Evolutionary conservation across 2,888 invertebrate genomes (phyloP).

Genomic region (Gymnoscelis rufifasciata): DNA sequence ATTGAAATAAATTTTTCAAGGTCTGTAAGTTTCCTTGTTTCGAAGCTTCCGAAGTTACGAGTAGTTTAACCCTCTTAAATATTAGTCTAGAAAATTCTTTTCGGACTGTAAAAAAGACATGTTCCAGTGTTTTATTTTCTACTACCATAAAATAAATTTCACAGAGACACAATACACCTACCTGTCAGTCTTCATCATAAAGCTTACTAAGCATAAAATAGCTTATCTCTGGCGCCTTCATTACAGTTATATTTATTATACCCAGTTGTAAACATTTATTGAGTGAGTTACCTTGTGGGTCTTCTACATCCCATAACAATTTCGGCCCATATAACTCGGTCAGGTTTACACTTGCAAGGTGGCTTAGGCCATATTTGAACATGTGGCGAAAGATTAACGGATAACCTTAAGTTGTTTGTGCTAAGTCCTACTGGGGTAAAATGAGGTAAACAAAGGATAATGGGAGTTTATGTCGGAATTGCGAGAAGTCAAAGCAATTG

Average conservation of each 20-base stretch:
- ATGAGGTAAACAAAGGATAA: conserved; percentile 53
- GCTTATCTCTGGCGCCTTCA: conserved; percentile 24
- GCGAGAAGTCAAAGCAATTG: too few relatives aligned
- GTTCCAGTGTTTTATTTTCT: too few relatives aligned
- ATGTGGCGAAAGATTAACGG: conserved; percentile 33
- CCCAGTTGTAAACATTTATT: conserved; percentile 49
- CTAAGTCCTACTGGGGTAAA: conserved; percentile 34
- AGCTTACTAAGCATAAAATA: conserved; percentile 30
- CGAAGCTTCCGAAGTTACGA: too few relatives aligned
- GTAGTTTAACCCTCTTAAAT: too few relatives aligned
- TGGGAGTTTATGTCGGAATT: conserved; percentile 21
- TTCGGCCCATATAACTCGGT: conserved; percentile 19
- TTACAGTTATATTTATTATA: conserved; percentile 48
- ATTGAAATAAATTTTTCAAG: too few relatives aligned
- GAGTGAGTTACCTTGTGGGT: conserved; percentile 40
- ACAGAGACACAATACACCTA: conserved; percentile 9
- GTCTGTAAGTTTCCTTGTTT: too few relatives aligned
- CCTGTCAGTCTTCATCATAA: conserved; percentile 11
- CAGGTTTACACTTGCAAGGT: conserved; percentile 39
- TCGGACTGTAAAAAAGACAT: too few relatives aligned
- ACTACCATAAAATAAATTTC: too few relatives aligned
- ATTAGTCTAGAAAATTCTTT: too few relatives aligned
- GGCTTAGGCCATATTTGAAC: conserved; percentile 22
- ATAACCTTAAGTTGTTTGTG: conserved; percentile 21
- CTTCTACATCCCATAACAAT: conserved; percentile 22